phyloP scores from a whole-genome alignment of 2,888 invertebrate species.

The Eretmocerus hayati region DNA sequence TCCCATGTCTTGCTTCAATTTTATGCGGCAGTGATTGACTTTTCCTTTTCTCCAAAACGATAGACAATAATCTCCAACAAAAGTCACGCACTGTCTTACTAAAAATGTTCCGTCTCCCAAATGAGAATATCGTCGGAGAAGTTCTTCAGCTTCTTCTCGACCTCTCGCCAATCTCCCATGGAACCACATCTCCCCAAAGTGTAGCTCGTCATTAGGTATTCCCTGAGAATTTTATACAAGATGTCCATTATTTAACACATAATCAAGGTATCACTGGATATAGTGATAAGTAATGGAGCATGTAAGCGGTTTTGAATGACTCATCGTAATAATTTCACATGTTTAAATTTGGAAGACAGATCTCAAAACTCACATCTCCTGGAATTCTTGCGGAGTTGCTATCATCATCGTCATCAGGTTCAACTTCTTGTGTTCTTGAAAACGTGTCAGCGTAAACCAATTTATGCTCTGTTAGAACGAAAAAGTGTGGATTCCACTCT shows the following conservation, averaged over 20 bases:
- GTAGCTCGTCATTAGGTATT: conserved; percentile 78
- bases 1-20: conserved; percentile 81
- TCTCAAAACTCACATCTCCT: conserved; percentile 34
- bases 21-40: conserved; percentile 89
- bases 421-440: conserved; percentile 44
- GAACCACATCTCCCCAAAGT: conserved; percentile 91
- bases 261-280: neutral
- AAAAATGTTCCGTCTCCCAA: conserved; percentile 88
- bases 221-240: conserved; percentile 41
- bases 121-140: conserved; percentile 68
- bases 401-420: conserved; percentile 52
- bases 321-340: too few relatives aligned
- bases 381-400: conserved; percentile 29
- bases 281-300: too few relatives aligned
- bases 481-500: conserved; percentile 90
- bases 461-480: conserved; percentile 82
- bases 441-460: conserved; percentile 78
- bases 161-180: conserved; percentile 81
- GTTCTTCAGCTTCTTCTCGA: conserved; percentile 60
- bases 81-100: conserved; percentile 89
- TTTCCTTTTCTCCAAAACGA: conserved; percentile 88
- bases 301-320: too few relatives aligned
- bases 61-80: conserved; percentile 91
- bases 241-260: neutral
- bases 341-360: too few relatives aligned